A percentile compares a stretch with the other conserved stretches of the same genome.
Evolutionary conservation across 53 echinoderm and acorn worm species (phyloP).

Genomic region (Crossaster papposus): DNA sequence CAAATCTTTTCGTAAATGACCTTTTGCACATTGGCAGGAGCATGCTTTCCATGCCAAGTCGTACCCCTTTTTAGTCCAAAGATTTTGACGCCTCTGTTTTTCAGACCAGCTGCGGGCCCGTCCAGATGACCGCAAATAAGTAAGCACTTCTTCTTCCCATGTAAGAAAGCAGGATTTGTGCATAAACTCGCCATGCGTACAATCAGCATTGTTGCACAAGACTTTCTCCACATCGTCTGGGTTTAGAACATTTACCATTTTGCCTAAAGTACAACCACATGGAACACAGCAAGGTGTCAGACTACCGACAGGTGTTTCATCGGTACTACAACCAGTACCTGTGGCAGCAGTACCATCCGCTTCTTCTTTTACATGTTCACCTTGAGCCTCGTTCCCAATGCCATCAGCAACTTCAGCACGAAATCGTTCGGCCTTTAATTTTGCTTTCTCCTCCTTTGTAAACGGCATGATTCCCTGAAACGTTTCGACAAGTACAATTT

Average conservation of each 20-base stretch:
- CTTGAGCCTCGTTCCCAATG: slow-evolving; percentile 64
- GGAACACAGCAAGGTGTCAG: slow-evolving; percentile 89
- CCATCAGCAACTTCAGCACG: slow-evolving; percentile 81
- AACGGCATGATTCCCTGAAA: slow-evolving; percentile 83
- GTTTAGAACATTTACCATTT: slow-evolving; percentile 78
- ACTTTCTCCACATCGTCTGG: slow-evolving; percentile 93
- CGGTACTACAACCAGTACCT: too few relatives aligned
- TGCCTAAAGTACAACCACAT: slow-evolving; percentile 76
- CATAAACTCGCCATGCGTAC: slow-evolving; percentile 82
- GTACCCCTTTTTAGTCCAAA: slow-evolving; percentile 99
- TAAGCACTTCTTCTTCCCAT: slow-evolving; percentile 96
- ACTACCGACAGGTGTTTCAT: slow-evolving; percentile 66
- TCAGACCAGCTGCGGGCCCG: slow-evolving; percentile 98
- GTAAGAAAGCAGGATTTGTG: slow-evolving; percentile 88
- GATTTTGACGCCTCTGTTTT: slow-evolving; percentile 95
- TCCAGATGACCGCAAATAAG: slow-evolving; percentile 93
- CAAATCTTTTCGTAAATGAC: slow-evolving; percentile 96
- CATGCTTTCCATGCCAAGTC: slow-evolving; percentile 99
- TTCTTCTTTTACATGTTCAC: slow-evolving; percentile 61
- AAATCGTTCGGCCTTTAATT: slow-evolving; percentile 86
- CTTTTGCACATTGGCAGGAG: slow-evolving; percentile 93
- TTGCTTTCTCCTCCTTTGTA: slow-evolving; percentile 86
- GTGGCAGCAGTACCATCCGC: too few relatives aligned
- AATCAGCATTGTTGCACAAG: slow-evolving; percentile 96
- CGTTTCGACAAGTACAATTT: not conserved